Evolutionary conservation across 2,113 vertebrate species (phyloP), one percentile per base, ranked within the genome.

Genomic region (Salminus brasiliensis): DNA sequence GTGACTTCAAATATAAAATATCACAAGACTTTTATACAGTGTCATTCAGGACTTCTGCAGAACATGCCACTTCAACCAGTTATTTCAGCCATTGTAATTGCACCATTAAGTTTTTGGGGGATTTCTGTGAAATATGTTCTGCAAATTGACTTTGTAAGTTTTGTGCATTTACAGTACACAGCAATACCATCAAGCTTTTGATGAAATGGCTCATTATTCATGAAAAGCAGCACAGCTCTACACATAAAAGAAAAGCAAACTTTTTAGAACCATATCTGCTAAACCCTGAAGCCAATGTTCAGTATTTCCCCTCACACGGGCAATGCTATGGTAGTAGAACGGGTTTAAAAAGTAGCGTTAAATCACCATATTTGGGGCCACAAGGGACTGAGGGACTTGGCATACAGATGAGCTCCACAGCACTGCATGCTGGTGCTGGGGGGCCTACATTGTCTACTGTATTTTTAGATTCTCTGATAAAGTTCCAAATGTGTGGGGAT

Each of bases 401-500:
- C 39, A 18, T 45, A 25, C 57, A 47, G 53, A 29, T 62, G 11
- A 16, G 32, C 30, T 74, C 47, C 60, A 39, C 27, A n/a, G n/a
- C 13, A 3, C 59, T 32, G 52, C 32, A 65, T 3, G 18, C 4
- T 45, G 25, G 18, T 21, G 13, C 34, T 18, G 23, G 32, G 13
- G 10, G n/a, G 55, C 13, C 13, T 9, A n/a, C 52, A 25, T 15
- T 13, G 32, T 60, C 18, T 36, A 49, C 23, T 60, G 25, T 41
- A 74, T 74, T 43, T 60, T 74, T 59, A 74, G 16, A 74, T 25
- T 41, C 15, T 45, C 53, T 29, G 3, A 45, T 39, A 60, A 39
- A 74, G 16, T 23, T 74, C 39, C n/a, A 74, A 60, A 29, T 29
- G 55, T 45, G 55, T 45, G 18, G 36, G 45, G 36, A 74, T 74